Percentiles rank a stretch among this genome's conserved stretches.
Conservation (phyloP, 2,888 invertebrate genomes). For the Cerastoderma edule region DNA sequence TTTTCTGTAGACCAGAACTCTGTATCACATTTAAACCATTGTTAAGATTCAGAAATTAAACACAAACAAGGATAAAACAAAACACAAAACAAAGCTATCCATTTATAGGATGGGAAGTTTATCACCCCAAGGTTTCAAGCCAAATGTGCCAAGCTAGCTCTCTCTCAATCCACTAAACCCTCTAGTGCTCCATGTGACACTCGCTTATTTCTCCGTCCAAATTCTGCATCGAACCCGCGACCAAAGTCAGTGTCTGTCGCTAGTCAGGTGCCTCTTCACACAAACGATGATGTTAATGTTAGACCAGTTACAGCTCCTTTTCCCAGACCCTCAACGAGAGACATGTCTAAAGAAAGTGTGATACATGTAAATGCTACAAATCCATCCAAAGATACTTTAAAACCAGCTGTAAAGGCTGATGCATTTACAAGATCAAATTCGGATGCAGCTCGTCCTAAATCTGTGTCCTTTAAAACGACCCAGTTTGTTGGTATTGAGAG, state of each 20-base stretch:
- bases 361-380: no score
- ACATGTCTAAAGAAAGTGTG: no score
- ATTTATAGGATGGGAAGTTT: constrained; percentile 26
- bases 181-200: constrained; percentile 59
- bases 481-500: constrained; percentile 12
- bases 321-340: neutral
- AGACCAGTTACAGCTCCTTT: constrained; percentile 42
- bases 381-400: neutral
- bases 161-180: constrained; percentile 44
- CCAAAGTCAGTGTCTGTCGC: constrained; percentile 4
- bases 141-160: constrained; percentile 49
- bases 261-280: neutral
- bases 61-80: no score
- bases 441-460: constrained; percentile 6
- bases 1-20: no score
- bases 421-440: constrained; percentile 13
- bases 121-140: constrained; percentile 49
- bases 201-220: constrained; percentile 36
- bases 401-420: constrained; percentile 25
- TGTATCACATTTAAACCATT: no score
- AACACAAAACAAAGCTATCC: no score
- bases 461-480: constrained; percentile 17
- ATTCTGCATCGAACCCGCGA: constrained; percentile 24
- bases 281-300: neutral
- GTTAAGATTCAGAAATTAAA: no score